These are phyloP conservation scores for Oscheius sp. DNA, from an alignment of 2,888 invertebrate species.

Conservation along the genomic window DNA sequence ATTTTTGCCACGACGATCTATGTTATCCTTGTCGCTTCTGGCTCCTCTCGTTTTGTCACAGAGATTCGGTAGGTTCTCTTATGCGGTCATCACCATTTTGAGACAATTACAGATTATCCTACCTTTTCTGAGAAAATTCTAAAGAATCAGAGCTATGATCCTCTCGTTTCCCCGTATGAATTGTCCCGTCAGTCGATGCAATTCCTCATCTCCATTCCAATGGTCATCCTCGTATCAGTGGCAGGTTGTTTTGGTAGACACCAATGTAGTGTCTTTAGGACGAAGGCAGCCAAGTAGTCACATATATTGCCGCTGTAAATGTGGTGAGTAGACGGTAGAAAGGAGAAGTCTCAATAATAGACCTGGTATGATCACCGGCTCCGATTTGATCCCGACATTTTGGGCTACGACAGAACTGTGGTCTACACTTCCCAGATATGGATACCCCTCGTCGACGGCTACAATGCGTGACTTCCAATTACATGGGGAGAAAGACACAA, in stretches of 20 bases:
- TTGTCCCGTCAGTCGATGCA: neutral
- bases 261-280: neutral
- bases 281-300: conserved; percentile 10
- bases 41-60: too few species aligned
- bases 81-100: too few species aligned
- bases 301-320: conserved; percentile 18
- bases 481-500: neutral
- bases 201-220: neutral
- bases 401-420: neutral
- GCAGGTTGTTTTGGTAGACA: neutral
- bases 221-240: conserved; percentile 8
- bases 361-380: conserved; percentile 28
- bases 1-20: neutral
- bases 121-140: neutral
- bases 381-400: neutral
- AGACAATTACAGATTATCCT: conserved; percentile 7
- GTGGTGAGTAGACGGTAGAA: neutral
- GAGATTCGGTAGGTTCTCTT: too few species aligned
- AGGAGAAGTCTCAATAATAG: neutral
- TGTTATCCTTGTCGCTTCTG: neutral
- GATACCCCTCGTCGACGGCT: conserved; percentile 14
- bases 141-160: conserved; percentile 9
- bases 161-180: conserved; percentile 15
- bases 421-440: conserved; percentile 5
- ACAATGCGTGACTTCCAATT: conserved; percentile 5